Evolutionary conservation across 2,797 vertebrate genomes (phyloP).

Genomic region (Argyrosomus regius): DNA sequence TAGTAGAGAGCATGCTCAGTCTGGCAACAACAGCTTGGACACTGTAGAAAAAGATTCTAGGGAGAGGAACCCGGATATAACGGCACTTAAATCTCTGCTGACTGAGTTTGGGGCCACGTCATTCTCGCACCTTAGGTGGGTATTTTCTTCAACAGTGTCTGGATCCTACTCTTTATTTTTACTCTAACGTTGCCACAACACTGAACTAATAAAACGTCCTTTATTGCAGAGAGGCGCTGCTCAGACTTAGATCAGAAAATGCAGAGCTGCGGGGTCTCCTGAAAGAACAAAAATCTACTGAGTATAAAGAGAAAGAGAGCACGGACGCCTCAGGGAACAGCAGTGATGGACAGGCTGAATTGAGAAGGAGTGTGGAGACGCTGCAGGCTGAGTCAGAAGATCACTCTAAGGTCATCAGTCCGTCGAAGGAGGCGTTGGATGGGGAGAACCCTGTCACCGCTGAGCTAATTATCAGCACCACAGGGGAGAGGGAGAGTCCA

Average conservation of each 20-base stretch:
- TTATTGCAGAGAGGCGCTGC: constrained; percentile 78
- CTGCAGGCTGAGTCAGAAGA: constrained; percentile 80
- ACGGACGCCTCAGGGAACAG: constrained; percentile 81
- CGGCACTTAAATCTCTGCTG: constrained; percentile 77
- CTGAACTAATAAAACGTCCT: constrained; percentile 1
- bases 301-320: constrained; percentile 83
- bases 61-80: constrained; percentile 64
- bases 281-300: constrained; percentile 82
- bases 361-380: constrained; percentile 81
- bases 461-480: constrained; percentile 56
- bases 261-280: constrained; percentile 73
- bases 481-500: constrained; percentile 60
- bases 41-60: constrained; percentile 32
- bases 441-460: constrained; percentile 58
- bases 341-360: constrained; percentile 82
- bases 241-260: constrained; percentile 77
- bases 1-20: constrained; percentile 62
- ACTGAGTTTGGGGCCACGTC: constrained; percentile 81
- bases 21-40: constrained; percentile 37
- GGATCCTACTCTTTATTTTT: not conserved
- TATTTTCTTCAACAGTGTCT: constrained; percentile 15
- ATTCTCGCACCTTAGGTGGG: constrained; percentile 87
- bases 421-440: constrained; percentile 72
- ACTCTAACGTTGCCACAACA: not conserved
- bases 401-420: constrained; percentile 76